Base-by-base conservation (phyloP, 2,888 invertebrate species). In the Theretra japonica region DNA sequence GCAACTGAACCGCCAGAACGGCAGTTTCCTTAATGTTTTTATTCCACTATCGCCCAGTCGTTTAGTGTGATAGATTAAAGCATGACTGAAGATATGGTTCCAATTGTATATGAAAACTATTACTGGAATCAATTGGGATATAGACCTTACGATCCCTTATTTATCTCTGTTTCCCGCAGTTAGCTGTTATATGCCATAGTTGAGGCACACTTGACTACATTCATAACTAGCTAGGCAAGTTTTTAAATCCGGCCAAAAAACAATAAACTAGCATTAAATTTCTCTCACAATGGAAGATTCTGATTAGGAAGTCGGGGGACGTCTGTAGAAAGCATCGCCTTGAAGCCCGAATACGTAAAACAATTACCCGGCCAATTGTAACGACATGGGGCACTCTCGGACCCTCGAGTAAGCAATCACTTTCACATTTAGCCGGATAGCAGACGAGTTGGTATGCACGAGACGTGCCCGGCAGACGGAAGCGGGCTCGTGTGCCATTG, bases 391-490 rank as follows among this genome's bases (percentile, higher is more conserved):
- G 48, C 19, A 60, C 57, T 59, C 50, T 15, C 25, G 21, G 48
- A 69, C 48, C 69, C 53, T 72, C n/a, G 59, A 59, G 48, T 28
- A 48, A 60, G 73, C 72, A 71, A 73, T 68, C 73, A 76, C 77
- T 78, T 80, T 83, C 79, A 76, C 77, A 83, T 81, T 81, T 76
- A 72, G 70, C 80, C 73, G 81, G 78, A 73, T 83, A 76, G 76
- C 73, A 77, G 72, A 77, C 77, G n/a, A 56, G 83, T 86, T 86
- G 80, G 86, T 92, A 92, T 92, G 87, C 92, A 86, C 76, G 78
- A 79, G 78, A 77, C 78, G 85, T 84, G 85, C 87, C 85, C 81
- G 83, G 82, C 80, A 86, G 83, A 84, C 90, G 91, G 91, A 91
- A 90, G 88, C 84, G 84, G 17, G 79, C 82, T 79, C 80, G 75